Evolutionary conservation across 2,113 vertebrate genomes (phyloP), one percentile per base, ranked within the genome.

Genomic region (Oncorhynchus tshawytscha): DNA sequence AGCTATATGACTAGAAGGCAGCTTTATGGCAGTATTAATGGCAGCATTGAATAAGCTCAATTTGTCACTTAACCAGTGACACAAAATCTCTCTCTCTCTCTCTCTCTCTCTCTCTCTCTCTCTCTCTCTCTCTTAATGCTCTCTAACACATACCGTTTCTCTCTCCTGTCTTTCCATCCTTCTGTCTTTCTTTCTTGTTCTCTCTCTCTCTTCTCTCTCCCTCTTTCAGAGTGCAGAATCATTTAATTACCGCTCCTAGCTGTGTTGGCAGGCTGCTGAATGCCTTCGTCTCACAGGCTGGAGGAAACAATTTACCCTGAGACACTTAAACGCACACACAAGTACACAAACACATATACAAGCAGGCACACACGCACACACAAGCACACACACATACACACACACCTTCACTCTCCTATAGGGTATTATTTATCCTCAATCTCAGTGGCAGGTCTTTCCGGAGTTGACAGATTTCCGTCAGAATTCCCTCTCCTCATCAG

Each of bases 271-370:
- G 88, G 85, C 90, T 91, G 88, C 92, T 94, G 91, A 95, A 92
- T 92, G 92, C 90, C 87, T 93, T 93, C 94, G 93, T 94, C 89
- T 92, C 89, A 92, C 92, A 90, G 95, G 93, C 91, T 85, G 83
- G 91, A 90, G 90, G 88, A 92, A 92, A 92, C 91, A 90, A 91
- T 92, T 92, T 91, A 91, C 81, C 86, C 88, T 67, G 80, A 88
- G 89, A 91, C 90, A 69, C 24, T 12, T 13, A 18, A 25, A 69
- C 39, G 39, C 67, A 48, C 67, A 69, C 67, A 69, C 67, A 69
- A 31, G 39, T 31, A 48, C 20, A 69, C 18, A 69, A 34, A 69
- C 34, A 66, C 24, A 15, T 5, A 4, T 22, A 64, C 60, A 9
- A 18, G 8, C 60, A 64, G 18, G n/a, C n/a, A n/a, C 60, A 64